Evolutionary conservation across 2,113 vertebrate species (phyloP).

Genomic region (Cryptomyrus ogoouensis): DNA sequence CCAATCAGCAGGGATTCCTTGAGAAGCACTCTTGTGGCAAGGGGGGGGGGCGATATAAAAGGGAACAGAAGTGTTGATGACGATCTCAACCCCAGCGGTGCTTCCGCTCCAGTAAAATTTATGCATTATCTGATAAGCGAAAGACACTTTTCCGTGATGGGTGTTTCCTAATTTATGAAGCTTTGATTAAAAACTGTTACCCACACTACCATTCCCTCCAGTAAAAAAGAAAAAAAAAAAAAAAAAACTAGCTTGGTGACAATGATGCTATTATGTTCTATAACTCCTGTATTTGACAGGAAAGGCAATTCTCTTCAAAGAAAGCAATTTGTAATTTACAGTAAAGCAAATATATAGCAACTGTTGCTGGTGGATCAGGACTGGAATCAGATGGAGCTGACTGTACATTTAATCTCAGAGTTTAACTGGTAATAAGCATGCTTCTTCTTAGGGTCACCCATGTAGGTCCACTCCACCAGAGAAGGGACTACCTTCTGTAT

Average conservation of each 20-base stretch:
- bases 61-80: not conserved
- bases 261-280: not conserved
- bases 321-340: not conserved
- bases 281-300: not conserved
- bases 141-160: not conserved
- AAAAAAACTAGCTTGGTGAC: not conserved
- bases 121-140: slow-evolving; percentile 1
- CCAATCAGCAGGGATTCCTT: not conserved
- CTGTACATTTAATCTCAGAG: not conserved
- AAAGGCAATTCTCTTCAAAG: not conserved
- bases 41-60: not conserved
- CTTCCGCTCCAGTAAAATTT: not conserved
- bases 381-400: not conserved
- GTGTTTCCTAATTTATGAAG: not conserved
- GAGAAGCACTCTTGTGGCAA: not conserved
- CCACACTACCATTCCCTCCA: not conserved
- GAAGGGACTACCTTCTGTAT: not conserved
- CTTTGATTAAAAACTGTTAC: not conserved
- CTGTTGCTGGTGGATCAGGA: not conserved
- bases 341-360: not conserved
- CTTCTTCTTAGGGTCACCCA: not conserved
- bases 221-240: not conserved
- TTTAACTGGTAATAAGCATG: not conserved
- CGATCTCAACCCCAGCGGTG: not conserved
- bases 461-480: not conserved